Conservation (phyloP, 2,797 vertebrate species). For the Lacerta bilineata region DNA sequence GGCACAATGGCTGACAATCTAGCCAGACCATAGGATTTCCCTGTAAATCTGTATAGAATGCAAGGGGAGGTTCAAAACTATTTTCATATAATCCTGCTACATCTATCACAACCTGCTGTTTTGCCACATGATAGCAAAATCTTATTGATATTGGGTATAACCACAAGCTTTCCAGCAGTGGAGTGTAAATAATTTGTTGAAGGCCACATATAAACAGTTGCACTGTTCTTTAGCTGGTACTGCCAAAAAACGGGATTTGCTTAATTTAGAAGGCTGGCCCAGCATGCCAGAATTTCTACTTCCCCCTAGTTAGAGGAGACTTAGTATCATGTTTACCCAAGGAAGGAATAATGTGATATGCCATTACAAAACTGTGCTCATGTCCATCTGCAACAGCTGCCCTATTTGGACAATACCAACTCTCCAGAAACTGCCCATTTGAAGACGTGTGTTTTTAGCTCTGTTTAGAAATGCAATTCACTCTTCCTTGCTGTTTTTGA, state of each 20-base stretch:
- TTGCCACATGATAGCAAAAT: background rate
- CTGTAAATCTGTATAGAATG: background rate
- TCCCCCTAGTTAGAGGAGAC: background rate
- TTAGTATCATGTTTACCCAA: background rate
- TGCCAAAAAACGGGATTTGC: background rate
- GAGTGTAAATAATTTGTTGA: background rate
- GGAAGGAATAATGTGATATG: background rate
- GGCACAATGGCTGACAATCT: background rate
- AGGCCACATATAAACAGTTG: background rate
- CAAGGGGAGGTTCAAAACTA: background rate
- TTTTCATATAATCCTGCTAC: background rate
- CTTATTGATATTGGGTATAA: background rate
- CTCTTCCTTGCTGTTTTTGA: no score
- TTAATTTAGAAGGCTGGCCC: conserved; percentile 1
- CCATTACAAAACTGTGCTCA: background rate
- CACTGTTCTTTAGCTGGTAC: background rate
- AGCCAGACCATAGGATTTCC: background rate
- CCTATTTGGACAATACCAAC: background rate
- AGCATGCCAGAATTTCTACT: conserved; percentile 1
- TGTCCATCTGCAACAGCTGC: conserved; percentile 1
- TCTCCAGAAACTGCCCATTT: background rate
- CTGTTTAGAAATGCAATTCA: background rate
- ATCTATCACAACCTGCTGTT: background rate
- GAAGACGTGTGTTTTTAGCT: background rate
- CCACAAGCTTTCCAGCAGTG: no score